Evolutionary conservation across 2,888 invertebrate species (phyloP).

Genomic region (Synanthedon formicaeformis): DNA sequence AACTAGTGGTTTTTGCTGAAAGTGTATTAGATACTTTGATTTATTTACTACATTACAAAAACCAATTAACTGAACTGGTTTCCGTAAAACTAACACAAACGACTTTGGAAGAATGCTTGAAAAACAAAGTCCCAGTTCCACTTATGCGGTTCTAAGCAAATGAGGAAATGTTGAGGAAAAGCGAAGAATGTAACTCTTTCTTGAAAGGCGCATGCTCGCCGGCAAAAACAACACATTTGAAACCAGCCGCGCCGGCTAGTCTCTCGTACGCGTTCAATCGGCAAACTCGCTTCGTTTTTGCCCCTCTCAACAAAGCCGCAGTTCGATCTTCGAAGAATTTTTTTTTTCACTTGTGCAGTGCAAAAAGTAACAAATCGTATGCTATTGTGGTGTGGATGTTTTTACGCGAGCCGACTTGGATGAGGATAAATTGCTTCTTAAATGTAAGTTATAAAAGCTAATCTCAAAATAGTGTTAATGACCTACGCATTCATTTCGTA

Average conservation of each 20-base stretch:
- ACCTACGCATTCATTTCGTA: too few relatives aligned
- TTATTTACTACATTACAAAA: too few relatives aligned
- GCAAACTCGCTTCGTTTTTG: not conserved
- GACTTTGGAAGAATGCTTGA: not conserved
- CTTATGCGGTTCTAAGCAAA: not conserved
- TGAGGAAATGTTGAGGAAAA: not conserved
- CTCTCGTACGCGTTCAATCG: not conserved
- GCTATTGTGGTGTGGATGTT: constrained; percentile 3
- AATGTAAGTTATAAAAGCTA: constrained; percentile 3
- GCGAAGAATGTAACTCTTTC: not conserved
- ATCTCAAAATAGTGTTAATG: too few relatives aligned
- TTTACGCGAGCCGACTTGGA: constrained; percentile 1
- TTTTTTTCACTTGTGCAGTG: not conserved
- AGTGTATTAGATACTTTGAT: too few relatives aligned
- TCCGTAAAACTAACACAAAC: too few relatives aligned
- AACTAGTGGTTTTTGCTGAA: too few relatives aligned
- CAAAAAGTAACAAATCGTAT: constrained; percentile 1
- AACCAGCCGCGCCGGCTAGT: not conserved
- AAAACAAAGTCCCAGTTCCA: not conserved
- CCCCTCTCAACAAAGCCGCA: not conserved
- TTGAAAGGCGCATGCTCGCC: not conserved
- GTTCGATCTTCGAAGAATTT: not conserved
- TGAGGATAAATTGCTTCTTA: constrained; percentile 4
- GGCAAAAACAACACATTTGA: not conserved
- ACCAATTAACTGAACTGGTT: too few relatives aligned